These are phyloP conservation scores for Trichomalopsis sarcophagae DNA, from an alignment of 1,140 invertebrate genomes.

Conservation along the genomic window DNA sequence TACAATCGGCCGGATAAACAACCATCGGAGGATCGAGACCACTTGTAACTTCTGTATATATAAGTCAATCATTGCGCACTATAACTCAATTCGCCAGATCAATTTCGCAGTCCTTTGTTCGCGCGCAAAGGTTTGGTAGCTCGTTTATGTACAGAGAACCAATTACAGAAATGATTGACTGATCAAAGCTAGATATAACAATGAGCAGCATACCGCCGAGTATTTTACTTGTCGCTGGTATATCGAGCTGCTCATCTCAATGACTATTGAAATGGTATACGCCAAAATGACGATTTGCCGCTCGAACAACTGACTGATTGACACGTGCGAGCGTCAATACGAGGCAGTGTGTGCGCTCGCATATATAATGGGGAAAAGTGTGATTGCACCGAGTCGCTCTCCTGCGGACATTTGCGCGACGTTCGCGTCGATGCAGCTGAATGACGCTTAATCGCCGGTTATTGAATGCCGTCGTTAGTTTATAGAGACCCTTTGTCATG, in stretches of 20 bases:
- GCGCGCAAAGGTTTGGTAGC: background rate
- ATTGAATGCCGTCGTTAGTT: constrained; percentile 28
- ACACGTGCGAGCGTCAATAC: background rate
- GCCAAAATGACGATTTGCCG: constrained; percentile 9
- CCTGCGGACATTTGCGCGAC: background rate
- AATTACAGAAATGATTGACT: constrained; percentile 20
- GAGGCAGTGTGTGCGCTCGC: background rate
- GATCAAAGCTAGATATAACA: constrained; percentile 33
- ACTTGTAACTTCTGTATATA: no score
- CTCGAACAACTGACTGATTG: background rate
- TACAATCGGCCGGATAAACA: no score
- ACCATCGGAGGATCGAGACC: no score
- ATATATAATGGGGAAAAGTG: constrained; percentile 10
- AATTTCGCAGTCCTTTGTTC: background rate
- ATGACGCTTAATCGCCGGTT: constrained; percentile 24
- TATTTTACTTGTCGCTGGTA: background rate
- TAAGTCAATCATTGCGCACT: no score
- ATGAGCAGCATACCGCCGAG: background rate
- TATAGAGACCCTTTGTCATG: background rate
- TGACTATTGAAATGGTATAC: constrained; percentile 5
- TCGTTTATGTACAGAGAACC: background rate
- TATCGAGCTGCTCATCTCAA: background rate
- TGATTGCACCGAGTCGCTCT: background rate
- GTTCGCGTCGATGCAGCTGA: background rate
- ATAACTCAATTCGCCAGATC: no score